A percentile compares a stretch with the other conserved stretches of the same genome.
Evolutionary conservation across 2,888 invertebrate species (phyloP).

Genomic region (Drosophila pseudotakahashii): DNA sequence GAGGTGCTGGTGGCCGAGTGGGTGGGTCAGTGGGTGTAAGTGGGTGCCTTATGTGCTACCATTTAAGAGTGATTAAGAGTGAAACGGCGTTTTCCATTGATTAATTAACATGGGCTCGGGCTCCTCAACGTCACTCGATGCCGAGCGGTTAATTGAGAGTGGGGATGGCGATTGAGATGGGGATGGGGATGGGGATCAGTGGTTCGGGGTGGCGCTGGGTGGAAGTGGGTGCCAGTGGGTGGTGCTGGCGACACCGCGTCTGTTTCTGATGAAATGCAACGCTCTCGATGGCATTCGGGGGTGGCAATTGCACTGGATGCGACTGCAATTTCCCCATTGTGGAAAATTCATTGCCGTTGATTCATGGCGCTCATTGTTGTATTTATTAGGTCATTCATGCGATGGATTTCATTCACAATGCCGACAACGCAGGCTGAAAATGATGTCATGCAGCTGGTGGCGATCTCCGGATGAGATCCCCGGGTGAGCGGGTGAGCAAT

Average conservation of each 20-base stretch:
- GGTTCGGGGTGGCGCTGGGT: background rate
- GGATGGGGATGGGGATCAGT: background rate
- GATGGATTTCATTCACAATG: constrained; percentile 64
- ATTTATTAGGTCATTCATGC: constrained; percentile 76
- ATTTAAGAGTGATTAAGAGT: constrained; percentile 49
- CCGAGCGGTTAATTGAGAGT: constrained; percentile 21
- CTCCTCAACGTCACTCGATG: constrained; percentile 49
- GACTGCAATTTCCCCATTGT: constrained; percentile 24
- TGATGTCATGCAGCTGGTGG: constrained; percentile 63
- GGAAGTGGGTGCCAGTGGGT: constrained; percentile 4
- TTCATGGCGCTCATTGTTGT: constrained; percentile 62
- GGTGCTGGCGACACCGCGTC: constrained; percentile 72
- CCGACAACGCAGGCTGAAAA: constrained; percentile 44
- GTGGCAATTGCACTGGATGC: constrained; percentile 9
- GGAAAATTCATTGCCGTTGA: constrained; percentile 44
- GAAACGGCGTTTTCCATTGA: constrained; percentile 57
- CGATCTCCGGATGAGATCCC: constrained; percentile 2
- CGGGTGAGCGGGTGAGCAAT: constrained; percentile 1
- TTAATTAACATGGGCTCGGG: constrained; percentile 58
- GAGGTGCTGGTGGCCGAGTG: background rate
- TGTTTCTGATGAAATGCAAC: constrained; percentile 69
- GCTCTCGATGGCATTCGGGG: constrained; percentile 5
- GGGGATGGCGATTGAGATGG: background rate
- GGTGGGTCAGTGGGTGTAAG: constrained; percentile 21
- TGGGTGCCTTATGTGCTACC: constrained; percentile 7